Conservation (phyloP, 53 echinoderm and acorn worm genomes). For the Stichopus horrens region DNA sequence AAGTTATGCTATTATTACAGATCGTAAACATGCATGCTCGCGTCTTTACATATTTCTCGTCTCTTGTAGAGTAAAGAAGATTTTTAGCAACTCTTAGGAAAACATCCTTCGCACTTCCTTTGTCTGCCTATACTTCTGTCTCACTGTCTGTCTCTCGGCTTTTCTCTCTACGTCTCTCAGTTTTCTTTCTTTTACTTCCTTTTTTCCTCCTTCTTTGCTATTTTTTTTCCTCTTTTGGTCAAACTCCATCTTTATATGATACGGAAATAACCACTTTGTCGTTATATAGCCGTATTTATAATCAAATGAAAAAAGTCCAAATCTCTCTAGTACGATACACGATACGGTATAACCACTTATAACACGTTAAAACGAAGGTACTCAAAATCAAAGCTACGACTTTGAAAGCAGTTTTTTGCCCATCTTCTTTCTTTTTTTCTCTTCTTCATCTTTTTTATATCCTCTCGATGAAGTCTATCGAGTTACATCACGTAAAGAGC, state of each 20-base stretch:
- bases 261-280: background rate
- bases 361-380: background rate
- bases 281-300: background rate
- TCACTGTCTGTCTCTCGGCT: too few species aligned
- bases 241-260: background rate
- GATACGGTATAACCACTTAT: slow-evolving; percentile 3
- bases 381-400: background rate
- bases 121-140: too few species aligned
- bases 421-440: background rate
- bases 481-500: background rate
- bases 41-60: too few species aligned
- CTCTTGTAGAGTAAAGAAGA: too few species aligned
- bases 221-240: background rate
- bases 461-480: background rate
- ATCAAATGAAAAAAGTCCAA: background rate
- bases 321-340: background rate
- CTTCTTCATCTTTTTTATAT: background rate
- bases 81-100: too few species aligned
- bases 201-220: background rate
- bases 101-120: too few species aligned
- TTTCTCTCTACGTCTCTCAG: too few species aligned
- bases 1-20: too few species aligned
- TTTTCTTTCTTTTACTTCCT: background rate
- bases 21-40: too few species aligned
- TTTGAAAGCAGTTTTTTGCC: background rate